Evolutionary conservation across 2,113 vertebrate species (phyloP).

Genomic region (Sciurus niger): DNA sequence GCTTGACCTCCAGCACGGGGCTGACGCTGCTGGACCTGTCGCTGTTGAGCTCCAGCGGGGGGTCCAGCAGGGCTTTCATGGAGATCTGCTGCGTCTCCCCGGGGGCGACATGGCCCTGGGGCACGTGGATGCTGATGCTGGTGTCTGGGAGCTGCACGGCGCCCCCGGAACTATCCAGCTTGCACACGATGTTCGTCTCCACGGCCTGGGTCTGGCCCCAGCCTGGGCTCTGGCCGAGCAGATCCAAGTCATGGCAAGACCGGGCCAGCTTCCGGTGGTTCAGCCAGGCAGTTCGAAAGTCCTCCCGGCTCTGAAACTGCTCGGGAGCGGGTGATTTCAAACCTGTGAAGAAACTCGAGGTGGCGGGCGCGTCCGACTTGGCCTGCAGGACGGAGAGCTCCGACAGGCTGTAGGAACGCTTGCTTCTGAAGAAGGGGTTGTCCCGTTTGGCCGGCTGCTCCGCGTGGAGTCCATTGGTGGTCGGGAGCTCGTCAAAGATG

Average conservation of each 20-base stretch:
- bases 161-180: constrained; percentile 95
- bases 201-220: constrained; percentile 98
- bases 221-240: constrained; percentile 96
- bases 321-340: constrained; percentile 96
- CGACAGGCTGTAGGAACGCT: constrained; percentile 97
- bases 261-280: constrained; percentile 97
- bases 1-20: constrained; percentile 96
- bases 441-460: constrained; percentile 89
- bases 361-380: constrained; percentile 85
- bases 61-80: constrained; percentile 95
- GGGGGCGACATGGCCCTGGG: constrained; percentile 93
- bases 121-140: constrained; percentile 94
- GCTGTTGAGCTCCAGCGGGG: constrained; percentile 95
- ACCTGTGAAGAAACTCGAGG: constrained; percentile 90
- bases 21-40: constrained; percentile 95
- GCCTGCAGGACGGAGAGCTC: constrained; percentile 96
- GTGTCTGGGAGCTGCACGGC: constrained; percentile 96
- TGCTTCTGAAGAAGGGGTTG: constrained; percentile 97
- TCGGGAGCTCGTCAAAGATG: constrained; percentile 88
- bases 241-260: constrained; percentile 97
- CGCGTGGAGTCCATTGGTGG: constrained; percentile 75
- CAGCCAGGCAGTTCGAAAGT: constrained; percentile 96
- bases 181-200: constrained; percentile 96
- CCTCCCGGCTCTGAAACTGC: constrained; percentile 97
- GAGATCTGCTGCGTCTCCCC: constrained; percentile 97